A percentile compares a stretch with the other conserved stretches of the same genome.
phyloP scores from a whole-genome alignment of 1,140 invertebrate species.

The Sinella curviseta region DNA sequence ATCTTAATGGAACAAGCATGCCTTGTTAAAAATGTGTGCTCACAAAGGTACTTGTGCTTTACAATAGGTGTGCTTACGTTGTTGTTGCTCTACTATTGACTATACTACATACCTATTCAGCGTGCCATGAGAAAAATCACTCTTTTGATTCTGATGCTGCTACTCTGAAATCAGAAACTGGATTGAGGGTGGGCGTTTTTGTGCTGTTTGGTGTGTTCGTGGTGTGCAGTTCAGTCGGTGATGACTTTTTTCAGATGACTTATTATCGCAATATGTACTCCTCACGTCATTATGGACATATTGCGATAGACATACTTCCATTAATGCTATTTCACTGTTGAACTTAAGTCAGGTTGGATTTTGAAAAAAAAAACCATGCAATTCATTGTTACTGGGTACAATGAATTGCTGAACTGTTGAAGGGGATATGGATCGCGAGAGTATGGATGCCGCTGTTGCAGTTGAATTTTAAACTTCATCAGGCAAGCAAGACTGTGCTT shows the following conservation, averaged over 20 bases:
- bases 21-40: not conserved
- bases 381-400: not conserved
- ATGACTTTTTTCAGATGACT: not conserved
- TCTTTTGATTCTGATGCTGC: not conserved
- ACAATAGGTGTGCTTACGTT: too few species aligned
- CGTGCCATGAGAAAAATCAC: not conserved
- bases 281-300: not conserved
- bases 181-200: conserved; percentile 15
- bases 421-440: not conserved
- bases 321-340: not conserved
- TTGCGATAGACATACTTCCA: not conserved
- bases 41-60: too few species aligned
- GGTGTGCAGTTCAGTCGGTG: not conserved
- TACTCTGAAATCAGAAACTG: conserved; percentile 1
- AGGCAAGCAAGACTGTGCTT: not conserved
- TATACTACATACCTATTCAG: not conserved
- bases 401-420: not conserved
- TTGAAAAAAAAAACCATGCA: not conserved
- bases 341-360: not conserved
- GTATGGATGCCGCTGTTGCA: not conserved
- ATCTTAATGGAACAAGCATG: not conserved
- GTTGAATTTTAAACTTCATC: not conserved
- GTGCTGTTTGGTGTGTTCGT: too few species aligned
- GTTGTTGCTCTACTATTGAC: too few species aligned
- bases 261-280: not conserved